Base-by-base conservation (phyloP, 2,113 vertebrate genomes). In the Alaudala cheleensis region DNA sequence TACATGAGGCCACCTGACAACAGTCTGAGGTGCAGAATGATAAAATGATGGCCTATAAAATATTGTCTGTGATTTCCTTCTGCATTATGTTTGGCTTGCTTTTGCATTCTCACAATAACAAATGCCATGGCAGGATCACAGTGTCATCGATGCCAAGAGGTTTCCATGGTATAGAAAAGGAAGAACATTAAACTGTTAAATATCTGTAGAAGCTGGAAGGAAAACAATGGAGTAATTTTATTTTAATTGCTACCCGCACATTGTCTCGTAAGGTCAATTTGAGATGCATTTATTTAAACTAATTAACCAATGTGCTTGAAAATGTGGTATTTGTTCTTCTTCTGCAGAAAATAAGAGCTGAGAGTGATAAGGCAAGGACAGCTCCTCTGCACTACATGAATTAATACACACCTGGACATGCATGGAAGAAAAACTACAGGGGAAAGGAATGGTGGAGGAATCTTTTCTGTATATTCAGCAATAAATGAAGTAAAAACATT, bases 231-330 rank as follows among this genome's bases (percentile, higher is more conserved):
- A 49, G 9, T 19, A 18, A 67, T 86, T 89, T 92, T 50, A 34
- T 65, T 90, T 73, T 87, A 79, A 94, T 91, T 97, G 78, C 81
- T 77, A 40, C 58, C 29, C 0, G 0, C 45, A 42, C 42, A 40
- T 85, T 85, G 64, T 77, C 62, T 95, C 15, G 11, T 77, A 77
- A 90, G 85, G 90, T 94, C 93, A 96, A 83, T 92, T 81, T 77
- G 67, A 83, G 88, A 94, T 74, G 62, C 74, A 71, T 90, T 66
- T 73, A 86, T 94, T 95, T 94, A 76, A 92, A 82, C 74, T 95
- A 93, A 96, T 96, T 96, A 95, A 81, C 67, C 50, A 92, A 66
- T 31, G 78, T 42, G 34, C 53, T 90, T 94, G 74, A 88, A 92
- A 91, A 92, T 14, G 45, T 19, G 71, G 33, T 54, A 58, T 88